phyloP scores from a whole-genome alignment of 2,888 invertebrate genomes.

The Pyrocoelia pectoralis region DNA sequence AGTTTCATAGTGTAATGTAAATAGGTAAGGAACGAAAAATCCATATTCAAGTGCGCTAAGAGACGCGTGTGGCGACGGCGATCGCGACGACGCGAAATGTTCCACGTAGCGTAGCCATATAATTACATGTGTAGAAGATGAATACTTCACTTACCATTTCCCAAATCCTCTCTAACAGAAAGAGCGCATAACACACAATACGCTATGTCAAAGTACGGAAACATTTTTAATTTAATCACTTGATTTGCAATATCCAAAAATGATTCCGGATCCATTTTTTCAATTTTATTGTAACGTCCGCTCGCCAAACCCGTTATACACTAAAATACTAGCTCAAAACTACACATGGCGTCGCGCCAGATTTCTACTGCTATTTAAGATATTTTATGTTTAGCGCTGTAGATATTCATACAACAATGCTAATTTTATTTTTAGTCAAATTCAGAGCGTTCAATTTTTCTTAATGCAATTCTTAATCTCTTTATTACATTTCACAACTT shows the following conservation, averaged over 20 bases:
- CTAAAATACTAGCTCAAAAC: conserved; percentile 37
- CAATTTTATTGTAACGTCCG: conserved; percentile 16
- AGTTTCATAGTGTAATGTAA: too few species aligned
- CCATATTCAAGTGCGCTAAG: neutral
- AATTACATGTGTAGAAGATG: conserved; percentile 28
- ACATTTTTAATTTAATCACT: conserved; percentile 99
- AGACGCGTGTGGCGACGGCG: neutral
- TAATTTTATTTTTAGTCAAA: conserved; percentile 32
- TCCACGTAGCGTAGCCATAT: neutral
- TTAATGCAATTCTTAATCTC: too few species aligned
- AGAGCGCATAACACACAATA: conserved; percentile 95
- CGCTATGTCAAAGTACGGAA: conserved; percentile 98
- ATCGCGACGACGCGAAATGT: conserved; percentile 1
- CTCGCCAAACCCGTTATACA: conserved; percentile 31
- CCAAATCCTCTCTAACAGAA: conserved; percentile 94
- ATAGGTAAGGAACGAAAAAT: neutral
- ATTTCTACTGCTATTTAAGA: conserved; percentile 30
- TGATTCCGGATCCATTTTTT: conserved; percentile 91
- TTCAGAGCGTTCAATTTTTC: conserved; percentile 2
- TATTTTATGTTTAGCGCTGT: conserved; percentile 30
- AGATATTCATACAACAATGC: conserved; percentile 27
- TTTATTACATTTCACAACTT: too few species aligned
- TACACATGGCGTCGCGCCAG: conserved; percentile 34
- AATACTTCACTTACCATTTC: conserved; percentile 75
- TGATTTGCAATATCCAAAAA: conserved; percentile 98